Evolutionary conservation across 2,113 vertebrate genomes (phyloP), one percentile per base, ranked within the genome.

Genomic region (Capreolus pygargus): DNA sequence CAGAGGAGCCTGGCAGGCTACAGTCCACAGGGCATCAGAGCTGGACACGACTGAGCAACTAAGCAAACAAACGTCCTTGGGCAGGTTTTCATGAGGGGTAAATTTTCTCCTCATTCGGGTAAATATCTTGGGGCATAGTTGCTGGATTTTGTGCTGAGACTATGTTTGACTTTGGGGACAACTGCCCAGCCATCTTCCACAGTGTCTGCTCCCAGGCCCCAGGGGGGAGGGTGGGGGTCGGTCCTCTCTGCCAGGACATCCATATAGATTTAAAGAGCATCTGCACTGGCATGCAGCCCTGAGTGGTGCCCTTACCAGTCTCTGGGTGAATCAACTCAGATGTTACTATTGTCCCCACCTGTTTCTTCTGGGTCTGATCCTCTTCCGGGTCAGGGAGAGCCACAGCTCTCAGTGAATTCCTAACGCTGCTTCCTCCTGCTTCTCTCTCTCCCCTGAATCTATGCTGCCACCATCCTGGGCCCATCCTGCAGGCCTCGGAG

Each of bases 1-100:
- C 19, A 1, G 67, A 39, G 67, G 67, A 70, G 5, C 9, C 19
- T 23, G 2, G 0, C 0, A 0, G n/a, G n/a, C 67, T 23, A 39
- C 11, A 39, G 67, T 23, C 19, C 67, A 39, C 6, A 19, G n/a
- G n/a, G 10, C 23, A 13, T 3, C 6, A 0, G 67, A 39, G 64
- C n/a, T 70, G 67, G n/a, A 70, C 67, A 70, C 67, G 23, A 23
- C 67, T 39, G 67, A 36, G n/a, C 0, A 0, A 39, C n/a, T 74
- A 39, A 39, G n/a, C n/a, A 74, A 23, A 39, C n/a, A 39, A 23
- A 23, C 0, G 0, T 13, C 67, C 67, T 13, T 4, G 13, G 5
- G 45, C 27, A 23, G n/a, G 57, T 25, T 39, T 55, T 54, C 50
- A 27, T 17, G 55, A 39, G 12, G 5, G 7, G 1, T 7, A 39